These are phyloP conservation scores for Apocrypta bakeri DNA, from an alignment of 1,140 invertebrate genomes.

Conservation along the genomic window DNA sequence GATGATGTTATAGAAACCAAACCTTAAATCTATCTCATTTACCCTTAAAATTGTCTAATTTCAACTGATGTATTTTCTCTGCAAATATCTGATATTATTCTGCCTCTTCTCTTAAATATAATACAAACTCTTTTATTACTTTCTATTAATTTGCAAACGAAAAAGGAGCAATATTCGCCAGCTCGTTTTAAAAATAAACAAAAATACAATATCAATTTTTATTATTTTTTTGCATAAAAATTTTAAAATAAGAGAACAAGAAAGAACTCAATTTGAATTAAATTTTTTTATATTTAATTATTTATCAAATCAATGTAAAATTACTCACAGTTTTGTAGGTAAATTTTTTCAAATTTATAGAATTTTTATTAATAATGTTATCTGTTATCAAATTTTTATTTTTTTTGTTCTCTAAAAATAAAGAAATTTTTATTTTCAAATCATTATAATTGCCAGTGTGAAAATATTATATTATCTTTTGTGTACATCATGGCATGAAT, in stretches of 20 bases:
- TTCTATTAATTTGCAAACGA: constrained; percentile 26
- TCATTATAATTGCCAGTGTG: constrained; percentile 26
- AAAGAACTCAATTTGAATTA: constrained; percentile 6
- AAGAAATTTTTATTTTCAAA: constrained; percentile 20
- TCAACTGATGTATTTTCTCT: constrained; percentile 40
- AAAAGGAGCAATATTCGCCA: constrained; percentile 28
- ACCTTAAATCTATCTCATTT: constrained; percentile 36
- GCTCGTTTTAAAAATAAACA: constrained; percentile 37
- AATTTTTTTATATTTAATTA: no score
- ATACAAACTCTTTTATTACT: constrained; percentile 43
- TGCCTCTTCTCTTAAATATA: no score
- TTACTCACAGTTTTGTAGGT: no score
- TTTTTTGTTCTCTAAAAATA: constrained; percentile 11
- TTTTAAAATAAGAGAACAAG: constrained; percentile 19
- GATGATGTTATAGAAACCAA: constrained; percentile 34
- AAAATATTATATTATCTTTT: constrained; percentile 37
- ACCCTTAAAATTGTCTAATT: constrained; percentile 31
- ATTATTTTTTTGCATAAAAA: constrained; percentile 20
- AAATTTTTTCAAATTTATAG: not conserved
- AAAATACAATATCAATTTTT: constrained; percentile 9
- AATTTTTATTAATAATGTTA: constrained; percentile 22
- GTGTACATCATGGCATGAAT: constrained; percentile 31
- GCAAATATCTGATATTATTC: constrained; percentile 41
- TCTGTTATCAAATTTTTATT: constrained; percentile 16
- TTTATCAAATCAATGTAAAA: no score